These are phyloP conservation scores for Aptenodytes forsteri DNA, from an alignment of 2,113 vertebrate genomes.

Conservation along the genomic window DNA sequence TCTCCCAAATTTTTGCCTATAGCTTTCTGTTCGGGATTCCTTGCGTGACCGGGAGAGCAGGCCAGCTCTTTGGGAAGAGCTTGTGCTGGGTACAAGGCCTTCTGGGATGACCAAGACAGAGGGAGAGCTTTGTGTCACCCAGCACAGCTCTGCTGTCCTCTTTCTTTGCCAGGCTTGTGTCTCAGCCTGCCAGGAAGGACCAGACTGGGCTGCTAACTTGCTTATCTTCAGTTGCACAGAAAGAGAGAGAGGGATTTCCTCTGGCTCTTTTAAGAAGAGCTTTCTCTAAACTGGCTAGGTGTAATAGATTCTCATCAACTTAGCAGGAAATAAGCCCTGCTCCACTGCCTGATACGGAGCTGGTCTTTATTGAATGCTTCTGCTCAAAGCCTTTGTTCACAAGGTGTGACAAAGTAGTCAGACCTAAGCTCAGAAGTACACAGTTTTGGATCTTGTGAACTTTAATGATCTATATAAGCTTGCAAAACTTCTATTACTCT, in stretches of 20 bases:
- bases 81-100: not conserved
- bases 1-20: not conserved
- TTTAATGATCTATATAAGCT: constrained; percentile 27
- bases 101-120: not conserved
- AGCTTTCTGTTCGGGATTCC: not conserved
- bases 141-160: not conserved
- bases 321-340: constrained; percentile 33
- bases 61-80: not conserved
- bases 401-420: constrained; percentile 32
- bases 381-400: constrained; percentile 51
- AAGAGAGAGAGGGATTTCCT: constrained; percentile 21
- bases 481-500: not conserved
- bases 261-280: constrained; percentile 14
- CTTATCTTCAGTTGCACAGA: constrained; percentile 24
- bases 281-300: constrained; percentile 19
- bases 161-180: not conserved
- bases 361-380: not conserved
- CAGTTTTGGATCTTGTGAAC: not conserved
- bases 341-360: not conserved
- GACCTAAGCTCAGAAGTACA: constrained; percentile 9
- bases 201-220: not conserved
- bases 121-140: not conserved
- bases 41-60: not conserved
- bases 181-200: not conserved
- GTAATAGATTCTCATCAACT: constrained; percentile 39